phyloP scores from a whole-genome alignment of 2,797 vertebrate genomes.

The Pseudopleuronectes americanus region DNA sequence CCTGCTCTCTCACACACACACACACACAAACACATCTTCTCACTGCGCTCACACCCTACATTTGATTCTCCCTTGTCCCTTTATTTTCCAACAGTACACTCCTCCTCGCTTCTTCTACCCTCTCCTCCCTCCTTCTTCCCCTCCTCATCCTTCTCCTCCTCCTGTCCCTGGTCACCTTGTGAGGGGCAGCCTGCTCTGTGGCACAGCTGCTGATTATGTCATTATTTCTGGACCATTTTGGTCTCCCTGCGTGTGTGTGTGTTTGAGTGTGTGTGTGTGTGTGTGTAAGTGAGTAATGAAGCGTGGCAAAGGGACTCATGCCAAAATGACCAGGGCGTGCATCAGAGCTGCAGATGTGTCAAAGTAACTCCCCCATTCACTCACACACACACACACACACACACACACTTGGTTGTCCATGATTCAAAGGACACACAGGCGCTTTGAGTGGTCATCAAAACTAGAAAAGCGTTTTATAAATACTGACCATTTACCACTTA shows the following conservation, averaged over 20 bases:
- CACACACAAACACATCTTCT: conserved; percentile 38
- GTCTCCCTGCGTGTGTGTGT: conserved; percentile 60
- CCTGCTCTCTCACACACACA: conserved; percentile 38
- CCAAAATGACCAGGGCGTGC: conserved; percentile 90
- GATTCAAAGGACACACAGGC: background rate
- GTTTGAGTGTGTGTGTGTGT: conserved; percentile 33
- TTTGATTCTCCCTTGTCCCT: conserved; percentile 78
- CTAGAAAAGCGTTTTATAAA: too few relatives aligned
- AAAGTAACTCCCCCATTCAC: conserved; percentile 62
- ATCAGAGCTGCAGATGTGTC: conserved; percentile 96
- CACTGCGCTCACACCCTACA: conserved; percentile 19
- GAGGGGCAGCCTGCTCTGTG: conserved; percentile 94
- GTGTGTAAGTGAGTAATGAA: conserved; percentile 76
- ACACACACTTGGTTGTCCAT: background rate
- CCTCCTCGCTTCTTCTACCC: conserved; percentile 45
- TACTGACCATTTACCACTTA: too few relatives aligned
- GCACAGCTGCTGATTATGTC: conserved; percentile 99
- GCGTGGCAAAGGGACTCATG: conserved; percentile 83
- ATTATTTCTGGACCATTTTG: conserved; percentile 91
- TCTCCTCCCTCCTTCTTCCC: conserved; percentile 20
- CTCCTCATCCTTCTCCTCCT: conserved; percentile 75
- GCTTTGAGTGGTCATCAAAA: too few relatives aligned
- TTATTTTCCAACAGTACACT: conserved; percentile 78
- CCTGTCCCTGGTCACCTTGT: conserved; percentile 97
- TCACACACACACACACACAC: conserved; percentile 20